phyloP scores from a whole-genome alignment of 2,888 invertebrate species.

The Minunthozetes semirufus region DNA sequence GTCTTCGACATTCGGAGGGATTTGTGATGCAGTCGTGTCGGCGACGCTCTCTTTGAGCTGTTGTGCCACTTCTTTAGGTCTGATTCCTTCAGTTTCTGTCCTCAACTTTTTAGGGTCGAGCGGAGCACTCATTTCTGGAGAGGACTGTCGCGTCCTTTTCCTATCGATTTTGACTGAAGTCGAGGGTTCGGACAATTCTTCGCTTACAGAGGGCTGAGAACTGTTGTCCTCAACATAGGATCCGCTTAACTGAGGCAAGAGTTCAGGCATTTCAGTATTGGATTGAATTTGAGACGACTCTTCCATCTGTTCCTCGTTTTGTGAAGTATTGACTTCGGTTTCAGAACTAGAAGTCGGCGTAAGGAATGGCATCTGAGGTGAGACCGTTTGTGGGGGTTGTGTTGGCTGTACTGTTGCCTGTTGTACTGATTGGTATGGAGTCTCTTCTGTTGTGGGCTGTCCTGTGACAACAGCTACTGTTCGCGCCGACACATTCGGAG shows the following conservation, averaged over 20 bases:
- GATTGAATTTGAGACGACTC: neutral
- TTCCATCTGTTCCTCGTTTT: neutral
- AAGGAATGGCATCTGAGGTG: neutral
- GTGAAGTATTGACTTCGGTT: neutral
- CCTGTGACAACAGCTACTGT: constrained; percentile 41
- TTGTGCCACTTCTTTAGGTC: neutral
- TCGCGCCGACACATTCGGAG: constrained; percentile 13
- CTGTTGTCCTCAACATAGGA: neutral
- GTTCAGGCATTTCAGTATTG: neutral
- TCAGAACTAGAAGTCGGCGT: constrained; percentile 5
- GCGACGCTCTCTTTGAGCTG: neutral
- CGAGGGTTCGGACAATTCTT: neutral
- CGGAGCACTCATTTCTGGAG: neutral
- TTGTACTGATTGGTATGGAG: constrained; percentile 37
- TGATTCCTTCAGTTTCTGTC: neutral
- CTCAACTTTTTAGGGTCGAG: neutral
- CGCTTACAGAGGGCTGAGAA: neutral
- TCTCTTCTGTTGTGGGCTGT: constrained; percentile 42
- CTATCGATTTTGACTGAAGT: neutral
- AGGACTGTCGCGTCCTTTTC: neutral
- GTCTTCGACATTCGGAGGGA: neutral
- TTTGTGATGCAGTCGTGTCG: neutral
- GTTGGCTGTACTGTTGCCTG: constrained; percentile 41
- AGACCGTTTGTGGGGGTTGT: constrained; percentile 40
- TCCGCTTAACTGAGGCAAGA: no score